These are phyloP conservation scores for Sylvietta virens DNA, from an alignment of 2,113 vertebrate species.

Conservation along the genomic window DNA sequence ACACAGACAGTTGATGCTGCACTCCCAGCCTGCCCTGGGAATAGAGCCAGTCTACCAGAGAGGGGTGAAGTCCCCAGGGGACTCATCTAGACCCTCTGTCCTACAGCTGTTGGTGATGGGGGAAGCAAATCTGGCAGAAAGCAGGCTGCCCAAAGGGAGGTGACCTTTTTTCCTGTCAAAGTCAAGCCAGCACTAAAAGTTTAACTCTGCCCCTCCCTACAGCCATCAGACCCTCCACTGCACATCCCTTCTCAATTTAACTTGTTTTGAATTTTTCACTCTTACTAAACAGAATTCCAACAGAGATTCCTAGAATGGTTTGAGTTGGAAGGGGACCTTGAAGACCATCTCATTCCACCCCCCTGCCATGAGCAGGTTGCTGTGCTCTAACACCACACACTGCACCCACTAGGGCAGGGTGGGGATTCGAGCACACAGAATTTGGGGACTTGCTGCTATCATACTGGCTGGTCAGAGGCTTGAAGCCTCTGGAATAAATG, in stretches of 20 bases:
- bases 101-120: not conserved
- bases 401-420: not conserved
- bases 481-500: not conserved
- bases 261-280: not conserved
- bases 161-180: not conserved
- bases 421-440: not conserved
- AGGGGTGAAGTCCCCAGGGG: not conserved
- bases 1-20: rapidly evolving
- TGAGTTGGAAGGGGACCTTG: not conserved
- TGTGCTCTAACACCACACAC: not conserved
- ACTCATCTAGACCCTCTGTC: not conserved
- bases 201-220: not conserved
- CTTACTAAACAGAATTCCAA: not conserved
- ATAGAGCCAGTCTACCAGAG: not conserved
- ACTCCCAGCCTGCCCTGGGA: not conserved
- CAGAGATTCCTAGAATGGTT: not conserved
- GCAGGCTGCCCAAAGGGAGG: not conserved
- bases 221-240: not conserved
- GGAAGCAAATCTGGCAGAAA: not conserved
- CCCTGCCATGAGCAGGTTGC: not conserved
- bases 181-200: not conserved
- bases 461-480: not conserved
- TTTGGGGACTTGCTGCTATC: not conserved
- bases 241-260: not conserved
- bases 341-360: not conserved